Conservation (phyloP, 2,888 invertebrate genomes). For the Idaea straminata region DNA sequence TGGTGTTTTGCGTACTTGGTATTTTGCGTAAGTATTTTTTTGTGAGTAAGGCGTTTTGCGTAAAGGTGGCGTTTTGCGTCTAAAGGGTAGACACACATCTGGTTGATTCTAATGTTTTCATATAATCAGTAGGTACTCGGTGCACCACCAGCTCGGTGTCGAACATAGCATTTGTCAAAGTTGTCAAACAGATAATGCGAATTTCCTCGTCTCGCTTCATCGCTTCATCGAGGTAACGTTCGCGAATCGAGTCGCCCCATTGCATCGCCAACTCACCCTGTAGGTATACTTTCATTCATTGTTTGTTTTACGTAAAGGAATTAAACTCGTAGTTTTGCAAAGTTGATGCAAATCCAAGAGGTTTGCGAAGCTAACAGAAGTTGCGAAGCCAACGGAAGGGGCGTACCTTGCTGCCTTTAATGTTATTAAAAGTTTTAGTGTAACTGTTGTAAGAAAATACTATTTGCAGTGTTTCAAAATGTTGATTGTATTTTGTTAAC, state of each 20-base stretch:
- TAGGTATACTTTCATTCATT: neutral
- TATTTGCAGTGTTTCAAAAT: neutral
- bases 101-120: no score
- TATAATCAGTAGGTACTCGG: neutral
- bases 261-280: slow-evolving; percentile 31
- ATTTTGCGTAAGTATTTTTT: no score
- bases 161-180: slow-evolving; percentile 23
- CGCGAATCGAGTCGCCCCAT: slow-evolving; percentile 23
- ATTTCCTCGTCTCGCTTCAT: slow-evolving; percentile 19
- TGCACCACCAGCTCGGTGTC: slow-evolving; percentile 1
- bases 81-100: no score
- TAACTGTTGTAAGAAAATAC: neutral
- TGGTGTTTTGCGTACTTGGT: no score
- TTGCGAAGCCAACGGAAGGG: no score
- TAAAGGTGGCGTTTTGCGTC: no score
- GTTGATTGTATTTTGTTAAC: neutral
- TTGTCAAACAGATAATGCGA: slow-evolving; percentile 25
- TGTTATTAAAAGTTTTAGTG: neutral
- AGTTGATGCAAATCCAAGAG: slow-evolving; percentile 1
- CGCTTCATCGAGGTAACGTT: slow-evolving; percentile 35
- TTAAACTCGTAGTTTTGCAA: neutral
- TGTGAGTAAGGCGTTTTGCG: no score
- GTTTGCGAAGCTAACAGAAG: neutral
- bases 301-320: neutral
- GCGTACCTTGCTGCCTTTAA: neutral